These are phyloP conservation scores for Scaptomyza reducta DNA, from an alignment of 2,888 invertebrate genomes.

Conservation along the genomic window DNA sequence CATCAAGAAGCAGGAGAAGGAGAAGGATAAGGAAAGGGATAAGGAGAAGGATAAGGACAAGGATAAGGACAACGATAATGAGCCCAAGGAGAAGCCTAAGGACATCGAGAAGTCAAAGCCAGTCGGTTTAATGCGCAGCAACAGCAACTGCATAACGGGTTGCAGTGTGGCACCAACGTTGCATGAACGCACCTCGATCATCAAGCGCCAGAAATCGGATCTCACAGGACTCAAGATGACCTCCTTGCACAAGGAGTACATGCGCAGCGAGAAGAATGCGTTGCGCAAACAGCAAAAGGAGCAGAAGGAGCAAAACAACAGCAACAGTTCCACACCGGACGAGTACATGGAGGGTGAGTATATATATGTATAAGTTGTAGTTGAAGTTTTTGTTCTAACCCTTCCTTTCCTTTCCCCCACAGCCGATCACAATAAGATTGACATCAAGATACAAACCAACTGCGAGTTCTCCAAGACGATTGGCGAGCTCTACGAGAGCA, in stretches of 20 bases:
- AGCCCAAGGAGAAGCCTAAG: constrained; percentile 18
- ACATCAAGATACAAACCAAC: constrained; percentile 84
- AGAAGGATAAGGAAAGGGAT: constrained; percentile 34
- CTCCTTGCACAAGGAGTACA: constrained; percentile 83
- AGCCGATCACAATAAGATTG: constrained; percentile 82
- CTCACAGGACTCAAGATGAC: constrained; percentile 86
- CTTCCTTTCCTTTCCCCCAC: neutral
- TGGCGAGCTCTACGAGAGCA: constrained; percentile 83
- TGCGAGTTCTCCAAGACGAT: constrained; percentile 84
- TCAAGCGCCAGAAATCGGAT: constrained; percentile 87
- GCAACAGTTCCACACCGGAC: constrained; percentile 49
- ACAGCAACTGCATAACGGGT: constrained; percentile 25
- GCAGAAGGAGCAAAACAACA: constrained; percentile 49
- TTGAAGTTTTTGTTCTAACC: too few species aligned
- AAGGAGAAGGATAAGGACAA: constrained; percentile 26
- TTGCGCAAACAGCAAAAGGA: constrained; percentile 67
- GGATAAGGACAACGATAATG: constrained; percentile 20
- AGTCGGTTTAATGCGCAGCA: constrained; percentile 22
- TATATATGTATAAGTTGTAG: too few species aligned
- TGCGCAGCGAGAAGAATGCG: constrained; percentile 83
- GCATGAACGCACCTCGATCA: constrained; percentile 70
- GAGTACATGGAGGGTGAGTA: constrained; percentile 68
- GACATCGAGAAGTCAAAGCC: constrained; percentile 29
- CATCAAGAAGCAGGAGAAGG: constrained; percentile 51
- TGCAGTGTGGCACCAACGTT: constrained; percentile 11